Evolutionary conservation across 2,888 invertebrate genomes (phyloP), one percentile per base, ranked within the genome.

Genomic region (Diploptera punctata): DNA sequence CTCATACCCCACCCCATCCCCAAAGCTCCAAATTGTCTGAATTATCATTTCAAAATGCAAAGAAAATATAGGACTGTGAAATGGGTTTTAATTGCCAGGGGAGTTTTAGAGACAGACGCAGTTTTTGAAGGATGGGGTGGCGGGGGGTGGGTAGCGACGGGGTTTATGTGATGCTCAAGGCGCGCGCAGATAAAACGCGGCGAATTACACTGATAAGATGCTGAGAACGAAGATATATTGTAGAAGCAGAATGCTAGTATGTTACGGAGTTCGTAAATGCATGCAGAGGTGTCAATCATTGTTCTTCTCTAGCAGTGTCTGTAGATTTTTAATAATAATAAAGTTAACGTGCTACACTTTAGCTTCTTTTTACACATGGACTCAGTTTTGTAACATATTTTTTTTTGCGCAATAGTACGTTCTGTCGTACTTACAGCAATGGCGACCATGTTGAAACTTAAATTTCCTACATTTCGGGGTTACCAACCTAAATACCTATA

Each of bases 31-130:
- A 79, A 79, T 79, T 79, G 78, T 78, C 78, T 77, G 78, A 79
- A 79, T 79, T 79, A 79, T 79, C 78, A 79, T 79, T 79, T 79
- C 78, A 79, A 79, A 79, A 79, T 78, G 78, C 79, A 79, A 78
- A 78, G 79, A 78, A 78, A 79, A 78, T 76, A 76, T 76, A 75
- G 76, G 73, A 75, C 76, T 76, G 76, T 76, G 76, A 76, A 76
- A 76, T 76, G 76, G 76, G 76, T 76, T 76, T 76, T 76, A 76
- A 76, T 76, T 76, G 76, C 74, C 76, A 75, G 62, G 76, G 76
- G 76, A 76, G 62, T 70, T 70, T 61, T 70, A 44, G 70, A 62
- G 70, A 61, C 44, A 70, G 52, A 52, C 31, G 68, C 47, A 47
- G 67, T 47, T 47, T 44, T 47, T 47, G 68, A 68, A 68, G 31